Percentiles rank a stretch among this genome's conserved stretches.
Evolutionary conservation across 2,113 vertebrate genomes (phyloP).

Genomic region (Phainopepla nitens): DNA sequence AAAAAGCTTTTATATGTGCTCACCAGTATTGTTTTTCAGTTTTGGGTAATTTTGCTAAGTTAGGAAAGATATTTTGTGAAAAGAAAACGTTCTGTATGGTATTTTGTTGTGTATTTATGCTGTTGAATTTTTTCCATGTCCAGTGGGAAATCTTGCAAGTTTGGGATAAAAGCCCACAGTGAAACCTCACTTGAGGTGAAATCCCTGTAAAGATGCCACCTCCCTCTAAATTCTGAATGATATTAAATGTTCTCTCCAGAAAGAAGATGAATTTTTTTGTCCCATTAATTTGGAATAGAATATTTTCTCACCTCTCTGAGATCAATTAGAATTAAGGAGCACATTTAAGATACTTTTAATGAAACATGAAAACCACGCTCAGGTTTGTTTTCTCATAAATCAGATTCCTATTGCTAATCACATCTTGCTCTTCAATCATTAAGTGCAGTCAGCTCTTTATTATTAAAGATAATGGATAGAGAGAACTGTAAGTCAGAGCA

Average conservation of each 20-base stretch:
- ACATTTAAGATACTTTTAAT: constrained; percentile 53
- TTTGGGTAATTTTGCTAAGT: not conserved
- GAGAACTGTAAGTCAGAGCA: constrained; percentile 30
- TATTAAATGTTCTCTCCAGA: not conserved
- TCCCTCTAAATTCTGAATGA: not conserved
- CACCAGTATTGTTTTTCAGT: not conserved
- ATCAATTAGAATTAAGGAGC: constrained; percentile 45
- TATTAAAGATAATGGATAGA: constrained; percentile 59
- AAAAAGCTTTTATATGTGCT: not conserved
- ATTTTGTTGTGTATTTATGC: not conserved
- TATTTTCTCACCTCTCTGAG: constrained; percentile 22
- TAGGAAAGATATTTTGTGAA: not conserved
- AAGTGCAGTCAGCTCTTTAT: constrained; percentile 39
- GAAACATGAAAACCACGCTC: constrained; percentile 47
- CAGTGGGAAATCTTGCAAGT: not conserved
- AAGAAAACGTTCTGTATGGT: not conserved
- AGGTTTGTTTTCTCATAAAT: constrained; percentile 65
- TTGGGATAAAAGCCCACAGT: not conserved
- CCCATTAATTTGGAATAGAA: not conserved
- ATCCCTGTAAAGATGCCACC: not conserved
- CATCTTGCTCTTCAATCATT: constrained; percentile 62
- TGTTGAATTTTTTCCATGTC: not conserved
- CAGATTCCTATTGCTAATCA: constrained; percentile 46
- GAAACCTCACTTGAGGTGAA: not conserved
- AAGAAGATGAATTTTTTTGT: constrained; percentile 25